Conservation (phyloP, 1,140 invertebrate species). For the Euwallacea fornicatus region DNA sequence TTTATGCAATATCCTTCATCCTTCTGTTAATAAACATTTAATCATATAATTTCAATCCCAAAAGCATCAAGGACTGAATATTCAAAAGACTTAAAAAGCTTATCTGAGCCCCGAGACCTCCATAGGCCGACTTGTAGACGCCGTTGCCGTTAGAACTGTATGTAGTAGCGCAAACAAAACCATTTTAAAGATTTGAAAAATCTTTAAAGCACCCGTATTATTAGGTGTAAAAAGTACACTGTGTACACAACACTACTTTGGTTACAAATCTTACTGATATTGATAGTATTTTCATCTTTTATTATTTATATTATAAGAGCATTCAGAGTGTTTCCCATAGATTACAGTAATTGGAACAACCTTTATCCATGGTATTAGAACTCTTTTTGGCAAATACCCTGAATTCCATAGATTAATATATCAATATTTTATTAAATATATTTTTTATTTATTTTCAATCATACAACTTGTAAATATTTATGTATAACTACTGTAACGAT, state of each 20-base stretch:
- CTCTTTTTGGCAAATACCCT: background rate
- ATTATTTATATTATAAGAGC: background rate
- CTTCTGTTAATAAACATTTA: constrained; percentile 1
- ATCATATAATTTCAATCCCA: background rate
- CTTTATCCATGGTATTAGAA: background rate
- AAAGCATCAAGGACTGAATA: constrained; percentile 29
- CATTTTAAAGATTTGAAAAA: constrained; percentile 25
- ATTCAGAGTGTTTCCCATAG: background rate
- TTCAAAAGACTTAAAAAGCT: constrained; percentile 19
- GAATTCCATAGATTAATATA: background rate
- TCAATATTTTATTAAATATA: constrained; percentile 11
- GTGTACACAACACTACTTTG: constrained; percentile 27
- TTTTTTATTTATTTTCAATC: constrained; percentile 27
- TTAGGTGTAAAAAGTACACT: constrained; percentile 21
- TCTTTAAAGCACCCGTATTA: constrained; percentile 19
- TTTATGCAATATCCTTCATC: background rate
- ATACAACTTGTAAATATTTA: constrained; percentile 30
- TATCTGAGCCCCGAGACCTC: constrained; percentile 7
- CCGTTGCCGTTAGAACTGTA: constrained; percentile 34
- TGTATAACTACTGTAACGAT: constrained; percentile 5
- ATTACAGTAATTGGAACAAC: constrained; percentile 1
- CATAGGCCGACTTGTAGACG: background rate
- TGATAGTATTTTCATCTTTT: constrained; percentile 24
- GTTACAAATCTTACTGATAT: constrained; percentile 29
- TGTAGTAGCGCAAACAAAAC: constrained; percentile 35